Evolutionary conservation across 2,888 invertebrate species (phyloP), one percentile per base, ranked within the genome.

Genomic region (Habroteleia sp.): DNA sequence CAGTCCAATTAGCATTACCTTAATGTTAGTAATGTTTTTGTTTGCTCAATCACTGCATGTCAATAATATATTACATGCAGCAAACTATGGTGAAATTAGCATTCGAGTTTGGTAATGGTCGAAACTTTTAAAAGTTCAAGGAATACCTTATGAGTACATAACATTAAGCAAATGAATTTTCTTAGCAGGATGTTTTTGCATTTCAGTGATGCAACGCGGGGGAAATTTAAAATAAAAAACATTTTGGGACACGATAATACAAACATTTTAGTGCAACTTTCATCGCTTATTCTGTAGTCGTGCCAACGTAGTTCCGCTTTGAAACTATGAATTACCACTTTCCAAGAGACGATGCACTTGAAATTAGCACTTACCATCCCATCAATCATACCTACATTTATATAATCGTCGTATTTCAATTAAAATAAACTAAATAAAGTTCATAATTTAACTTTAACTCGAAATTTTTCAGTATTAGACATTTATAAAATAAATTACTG

Each of bases 341-440:
- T 62, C 62, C 62, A 48, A 62, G 37, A 37, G 44, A 48, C 39
- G 48, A 48, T 48, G 62, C 62, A 48, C 48, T 39, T 62, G 48
- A 62, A 48, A 48, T 48, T 60, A 60, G 46, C 37, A 37, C 48
- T 48, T 37, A 17, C n/a, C 17, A 8, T 14, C 20, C 17, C 25
- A 48, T 62, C 13, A 62, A 60, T 60, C 60, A 60, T 37, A 46
- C 13, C 10, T n/a, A 8, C 48, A 39, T 62, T 62, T 62, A 10
- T 29, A 48, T 48, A 48, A 62, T 48, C 39, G 13, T 37, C 6
- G 11, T 44, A 20, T 16, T 17, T 4, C 2, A 11, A 14, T 41
- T 7, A 29, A 41, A 6, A 4, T n/a, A 41, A 11, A 41, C 54
- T n/a, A n/a, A n/a, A n/a, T n/a, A n/a, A n/a, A n/a, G n/a, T n/a